Percentiles rank a stretch among this genome's conserved stretches.
phyloP scores from a whole-genome alignment of 2,888 invertebrate species.

The Notocelia uddmanniana region DNA sequence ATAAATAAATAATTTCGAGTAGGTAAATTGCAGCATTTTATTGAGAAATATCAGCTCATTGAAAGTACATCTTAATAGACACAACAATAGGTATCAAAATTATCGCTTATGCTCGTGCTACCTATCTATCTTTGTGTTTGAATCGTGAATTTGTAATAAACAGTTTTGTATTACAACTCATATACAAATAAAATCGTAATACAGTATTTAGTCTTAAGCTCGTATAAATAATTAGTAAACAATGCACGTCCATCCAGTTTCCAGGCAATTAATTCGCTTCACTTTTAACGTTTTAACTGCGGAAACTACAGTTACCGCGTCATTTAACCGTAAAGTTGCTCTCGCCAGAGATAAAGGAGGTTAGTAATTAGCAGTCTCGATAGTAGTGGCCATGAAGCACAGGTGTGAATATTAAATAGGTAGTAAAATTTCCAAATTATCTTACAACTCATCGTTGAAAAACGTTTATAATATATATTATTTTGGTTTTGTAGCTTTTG shows the following conservation, averaged over 20 bases:
- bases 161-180: neutral
- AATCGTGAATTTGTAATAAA: too few species aligned
- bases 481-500: too few species aligned
- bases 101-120: too few species aligned
- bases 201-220: neutral
- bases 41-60: too few species aligned
- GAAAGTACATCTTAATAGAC: too few species aligned
- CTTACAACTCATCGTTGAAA: neutral
- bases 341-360: constrained; percentile 33
- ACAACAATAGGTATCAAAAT: too few species aligned
- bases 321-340: constrained; percentile 36
- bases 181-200: neutral
- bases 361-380: constrained; percentile 23
- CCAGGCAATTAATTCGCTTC: constrained; percentile 24
- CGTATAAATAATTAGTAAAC: neutral
- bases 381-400: constrained; percentile 3
- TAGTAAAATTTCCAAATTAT: neutral
- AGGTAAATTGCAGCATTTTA: too few species aligned
- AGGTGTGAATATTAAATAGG: constrained; percentile 32
- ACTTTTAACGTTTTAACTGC: constrained; percentile 29
- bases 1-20: too few species aligned
- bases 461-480: too few species aligned
- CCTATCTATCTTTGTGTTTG: too few species aligned
- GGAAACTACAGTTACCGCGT: constrained; percentile 37
- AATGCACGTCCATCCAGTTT: constrained; percentile 21